Evolutionary conservation across 2,113 vertebrate species (phyloP), one percentile per base, ranked within the genome.

Genomic region (Brachyistius frenatus): DNA sequence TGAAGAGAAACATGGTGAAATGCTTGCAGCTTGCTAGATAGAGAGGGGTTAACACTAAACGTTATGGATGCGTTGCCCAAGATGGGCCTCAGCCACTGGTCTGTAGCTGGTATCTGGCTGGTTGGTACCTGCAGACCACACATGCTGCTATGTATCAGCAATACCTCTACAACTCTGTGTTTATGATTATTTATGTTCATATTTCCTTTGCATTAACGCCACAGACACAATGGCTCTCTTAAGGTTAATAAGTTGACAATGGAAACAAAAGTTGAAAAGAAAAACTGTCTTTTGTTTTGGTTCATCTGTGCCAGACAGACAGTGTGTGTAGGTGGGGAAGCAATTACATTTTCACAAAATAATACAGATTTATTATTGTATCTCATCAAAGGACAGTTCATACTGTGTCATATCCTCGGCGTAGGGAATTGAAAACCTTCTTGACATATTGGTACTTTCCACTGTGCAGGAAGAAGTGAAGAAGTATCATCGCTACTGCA

Each of bases 381-480:
- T 52, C 6, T 7, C n/a, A 52, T 52, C 16, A 16, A 52, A 52
- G n/a, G 7, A 63, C 44, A 7, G 11, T 31, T 68, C 55, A 11
- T 70, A 0, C 10, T 30, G 33, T 66, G 36, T 71, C 23, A 41
- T 11, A 39, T 58, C 11, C 4, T 53, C 39, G 53, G 60, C 37
- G 7, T 14, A 14, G 32, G 32, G 46, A 64, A 52, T 78, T 47
- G 64, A 64, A 64, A 60, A 50, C 8, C 11, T 33, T 73, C 35
- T 37, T 88, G n/a, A 73, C 62, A 31, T 75, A 23, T 53, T 50
- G 33, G 0, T 78, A 44, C n/a, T 70, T 76, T 70, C 64, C 5
- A 9, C 9, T 37, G n/a, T 64, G 33, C 76, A 94, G 94, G 94
- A 94, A 14, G 92, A 93, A 73, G 90, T 90, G 32, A 92, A 88